Base-by-base conservation (phyloP, 92 coral and sea anemone genomes). In the Palythoa grandiflora region DNA sequence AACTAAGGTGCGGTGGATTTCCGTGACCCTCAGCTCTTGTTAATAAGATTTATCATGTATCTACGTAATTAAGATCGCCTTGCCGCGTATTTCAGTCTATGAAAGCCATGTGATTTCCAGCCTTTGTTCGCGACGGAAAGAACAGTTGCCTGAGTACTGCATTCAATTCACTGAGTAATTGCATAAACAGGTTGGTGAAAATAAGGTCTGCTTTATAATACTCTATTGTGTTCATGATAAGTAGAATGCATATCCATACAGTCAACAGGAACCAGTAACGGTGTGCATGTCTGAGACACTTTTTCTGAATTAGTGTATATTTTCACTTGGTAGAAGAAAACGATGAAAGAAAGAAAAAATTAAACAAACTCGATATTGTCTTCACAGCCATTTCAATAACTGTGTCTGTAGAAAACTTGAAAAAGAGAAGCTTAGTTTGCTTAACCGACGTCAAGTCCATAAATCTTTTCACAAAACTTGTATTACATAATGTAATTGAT, bases 61-160 rank as follows among this genome's bases (percentile, higher is more conserved):
- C 60, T 44, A 15, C 28, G 76, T 81, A 81, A 81, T 81, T 81
- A 66, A 20, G 8, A 13, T 17, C 15, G 75, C 55, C 50, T 81
- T 65, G 72, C 53, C 39, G 28, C 9, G 47, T 81, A 20, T 65
- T 47, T 39, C 74, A 68, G 75, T 68, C 50, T 47, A 48, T 68
- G 7, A 39, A 66, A 81, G 86, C 74, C 86, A 81, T 66, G 86
- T 81, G 86, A 81, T 66, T 79, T 59, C 20, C 6, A 80, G 54
- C 47, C 60, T 65, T 81, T 81, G 86, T 81, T 51, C 74, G 28
- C 4, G 19, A 71, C 44, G 20, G 72, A 75, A 81, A 66, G 21
- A 66, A 71, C 44, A 65, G 86, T 63, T 59, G 72, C 66, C 14
- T 12, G 17, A 70, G 60, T 81, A 21, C 28, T 11, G 10, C 35